phyloP scores from a whole-genome alignment of 2,888 invertebrate genomes.

The Athrips mouffetella region DNA sequence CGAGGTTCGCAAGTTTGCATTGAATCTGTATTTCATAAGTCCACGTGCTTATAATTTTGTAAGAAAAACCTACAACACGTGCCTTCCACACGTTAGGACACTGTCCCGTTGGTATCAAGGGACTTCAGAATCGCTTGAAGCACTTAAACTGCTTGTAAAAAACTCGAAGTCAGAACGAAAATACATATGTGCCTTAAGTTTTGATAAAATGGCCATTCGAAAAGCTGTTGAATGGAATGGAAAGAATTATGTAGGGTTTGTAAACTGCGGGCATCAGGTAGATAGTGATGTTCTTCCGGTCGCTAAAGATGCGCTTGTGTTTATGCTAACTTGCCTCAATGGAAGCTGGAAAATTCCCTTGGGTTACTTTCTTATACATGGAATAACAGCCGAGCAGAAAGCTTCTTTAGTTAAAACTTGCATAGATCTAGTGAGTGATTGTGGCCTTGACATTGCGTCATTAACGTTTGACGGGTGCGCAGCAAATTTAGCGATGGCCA shows the following conservation, averaged over 20 bases:
- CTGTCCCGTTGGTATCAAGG: constrained; percentile 23
- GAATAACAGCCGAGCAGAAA: constrained; percentile 20
- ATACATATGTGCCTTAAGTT: constrained; percentile 13
- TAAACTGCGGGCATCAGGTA: constrained; percentile 4
- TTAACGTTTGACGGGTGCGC: constrained; percentile 24
- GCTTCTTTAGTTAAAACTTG: constrained; percentile 20
- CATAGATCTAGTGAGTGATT: constrained; percentile 13
- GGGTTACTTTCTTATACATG: constrained; percentile 16
- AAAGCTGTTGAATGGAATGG: constrained; percentile 17
- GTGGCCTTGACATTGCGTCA: background rate
- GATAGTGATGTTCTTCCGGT: constrained; percentile 1
- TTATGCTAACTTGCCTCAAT: constrained; percentile 17
- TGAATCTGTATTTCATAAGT: constrained; percentile 21
- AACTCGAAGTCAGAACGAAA: background rate
- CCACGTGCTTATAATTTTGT: constrained; percentile 25
- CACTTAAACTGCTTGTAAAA: constrained; percentile 15
- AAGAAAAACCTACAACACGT: constrained; percentile 22
- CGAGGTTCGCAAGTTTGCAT: constrained; percentile 17
- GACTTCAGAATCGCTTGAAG: constrained; percentile 14
- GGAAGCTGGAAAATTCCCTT: constrained; percentile 19
- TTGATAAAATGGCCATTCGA: constrained; percentile 18
- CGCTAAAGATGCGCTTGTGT: constrained; percentile 17
- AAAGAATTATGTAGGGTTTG: constrained; percentile 15
- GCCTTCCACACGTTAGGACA: constrained; percentile 24
- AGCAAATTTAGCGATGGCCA: constrained; percentile 21